Conservation (phyloP, 1,140 invertebrate species). For the Drosophila neocordata region DNA sequence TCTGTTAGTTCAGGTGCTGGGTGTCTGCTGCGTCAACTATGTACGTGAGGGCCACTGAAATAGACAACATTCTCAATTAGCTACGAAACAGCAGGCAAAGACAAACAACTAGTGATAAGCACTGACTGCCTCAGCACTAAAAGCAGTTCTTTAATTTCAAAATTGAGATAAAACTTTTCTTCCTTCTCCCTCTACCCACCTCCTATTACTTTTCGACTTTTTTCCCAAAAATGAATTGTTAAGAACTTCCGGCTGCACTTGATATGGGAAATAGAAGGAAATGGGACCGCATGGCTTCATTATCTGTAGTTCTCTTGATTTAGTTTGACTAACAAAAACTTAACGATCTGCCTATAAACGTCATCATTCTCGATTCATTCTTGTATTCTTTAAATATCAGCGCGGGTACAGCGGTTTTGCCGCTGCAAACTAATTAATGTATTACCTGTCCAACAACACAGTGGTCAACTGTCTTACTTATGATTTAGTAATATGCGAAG, state of each 20-base stretch:
- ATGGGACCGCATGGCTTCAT: background rate
- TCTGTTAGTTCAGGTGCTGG: slow-evolving; percentile 40
- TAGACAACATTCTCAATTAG: slow-evolving; percentile 3
- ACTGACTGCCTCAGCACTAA: slow-evolving; percentile 2
- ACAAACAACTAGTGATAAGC: slow-evolving; percentile 45
- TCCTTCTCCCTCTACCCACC: background rate
- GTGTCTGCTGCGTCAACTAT: background rate
- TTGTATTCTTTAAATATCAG: background rate
- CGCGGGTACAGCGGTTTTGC: background rate
- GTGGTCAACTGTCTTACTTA: background rate
- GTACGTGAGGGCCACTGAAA: background rate
- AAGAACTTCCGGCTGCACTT: slow-evolving; percentile 25
- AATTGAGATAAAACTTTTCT: slow-evolving; percentile 35
- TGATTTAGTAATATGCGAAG: background rate
- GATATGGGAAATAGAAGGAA: background rate
- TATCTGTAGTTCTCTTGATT: background rate
- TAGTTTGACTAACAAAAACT: background rate
- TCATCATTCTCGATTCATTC: background rate
- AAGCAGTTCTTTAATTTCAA: slow-evolving; percentile 21
- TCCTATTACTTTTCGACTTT: background rate
- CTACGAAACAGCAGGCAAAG: slow-evolving; percentile 12
- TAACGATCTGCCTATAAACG: background rate
- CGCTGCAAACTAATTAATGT: background rate
- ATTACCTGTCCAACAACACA: background rate
- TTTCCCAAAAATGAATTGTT: background rate